Percentiles rank a stretch among this genome's conserved stretches.
phyloP scores from a whole-genome alignment of 2,888 invertebrate genomes.

The Pseudococcus jackbeardsleyi region DNA sequence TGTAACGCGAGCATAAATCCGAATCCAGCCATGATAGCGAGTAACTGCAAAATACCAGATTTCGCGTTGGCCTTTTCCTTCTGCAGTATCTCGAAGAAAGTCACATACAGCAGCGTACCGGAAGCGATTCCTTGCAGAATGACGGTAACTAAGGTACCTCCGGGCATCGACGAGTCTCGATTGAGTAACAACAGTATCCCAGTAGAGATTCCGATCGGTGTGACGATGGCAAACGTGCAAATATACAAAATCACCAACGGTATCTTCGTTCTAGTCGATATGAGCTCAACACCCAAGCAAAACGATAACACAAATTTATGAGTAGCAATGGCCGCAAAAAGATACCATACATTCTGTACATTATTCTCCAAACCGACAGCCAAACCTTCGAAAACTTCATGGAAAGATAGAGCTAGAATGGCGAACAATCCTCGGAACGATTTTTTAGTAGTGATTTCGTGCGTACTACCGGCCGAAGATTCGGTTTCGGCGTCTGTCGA shows the following conservation, averaged over 20 bases:
- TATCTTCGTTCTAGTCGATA: conserved; percentile 73
- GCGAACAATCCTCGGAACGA: conserved; percentile 74
- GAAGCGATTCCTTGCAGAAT: conserved; percentile 80
- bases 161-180: conserved; percentile 69
- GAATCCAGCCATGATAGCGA: conserved; percentile 75
- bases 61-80: conserved; percentile 76
- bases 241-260: conserved; percentile 74
- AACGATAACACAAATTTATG: conserved; percentile 79
- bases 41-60: conserved; percentile 74
- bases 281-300: conserved; percentile 78
- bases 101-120: conserved; percentile 84
- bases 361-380: conserved; percentile 84
- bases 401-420: conserved; percentile 78
- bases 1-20: conserved; percentile 73
- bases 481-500: conserved; percentile 66
- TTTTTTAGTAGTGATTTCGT: conserved; percentile 66
- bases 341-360: conserved; percentile 75
- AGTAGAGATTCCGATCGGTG: conserved; percentile 78
- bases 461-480: conserved; percentile 62
- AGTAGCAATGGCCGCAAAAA: conserved; percentile 77
- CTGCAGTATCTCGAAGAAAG: conserved; percentile 85
- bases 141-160: conserved; percentile 72
- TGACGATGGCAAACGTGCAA: conserved; percentile 77
- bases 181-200: conserved; percentile 74
- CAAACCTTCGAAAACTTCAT: conserved; percentile 80